Conservation (phyloP, 2,888 invertebrate genomes). For the Ophion ellenae region DNA sequence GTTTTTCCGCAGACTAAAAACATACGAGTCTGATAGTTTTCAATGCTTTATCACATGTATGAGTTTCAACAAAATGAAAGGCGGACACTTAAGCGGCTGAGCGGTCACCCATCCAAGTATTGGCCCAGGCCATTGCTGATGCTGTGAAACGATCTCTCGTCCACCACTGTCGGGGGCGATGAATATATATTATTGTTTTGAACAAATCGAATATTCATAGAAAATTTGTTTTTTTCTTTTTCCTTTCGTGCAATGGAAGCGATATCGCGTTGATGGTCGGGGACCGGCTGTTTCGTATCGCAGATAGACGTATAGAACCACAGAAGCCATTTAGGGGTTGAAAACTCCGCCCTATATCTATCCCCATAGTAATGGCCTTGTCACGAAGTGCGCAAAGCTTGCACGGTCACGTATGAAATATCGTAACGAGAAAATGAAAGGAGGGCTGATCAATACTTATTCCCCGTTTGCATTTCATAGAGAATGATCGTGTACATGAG, state of each 20-base stretch:
- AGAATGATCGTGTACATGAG: not conserved
- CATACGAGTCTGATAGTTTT: no score
- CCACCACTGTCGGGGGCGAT: not conserved
- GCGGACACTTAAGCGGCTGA: no score
- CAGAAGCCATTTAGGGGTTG: constrained; percentile 9
- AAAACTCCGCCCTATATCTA: constrained; percentile 4
- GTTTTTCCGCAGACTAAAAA: no score
- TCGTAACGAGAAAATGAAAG: constrained; percentile 27
- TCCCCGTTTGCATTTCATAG: constrained; percentile 1
- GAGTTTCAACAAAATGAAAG: no score
- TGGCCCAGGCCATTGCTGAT: not conserved
- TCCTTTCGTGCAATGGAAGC: not conserved
- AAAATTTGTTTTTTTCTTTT: not conserved
- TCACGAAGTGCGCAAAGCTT: constrained; percentile 19
- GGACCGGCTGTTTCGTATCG: not conserved
- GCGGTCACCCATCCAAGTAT: not conserved
- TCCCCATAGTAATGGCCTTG: constrained; percentile 34
- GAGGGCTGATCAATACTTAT: constrained; percentile 34
- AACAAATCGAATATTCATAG: not conserved
- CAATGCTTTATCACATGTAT: no score
- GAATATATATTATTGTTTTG: not conserved
- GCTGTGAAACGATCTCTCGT: not conserved
- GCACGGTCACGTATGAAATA: constrained; percentile 32
- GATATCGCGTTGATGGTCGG: not conserved
- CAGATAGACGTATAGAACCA: not conserved